Percentiles rank a stretch among this genome's conserved stretches.
These are phyloP conservation scores for Zophobas morio DNA, from an alignment of 1,140 invertebrate species.

Conservation along the genomic window DNA sequence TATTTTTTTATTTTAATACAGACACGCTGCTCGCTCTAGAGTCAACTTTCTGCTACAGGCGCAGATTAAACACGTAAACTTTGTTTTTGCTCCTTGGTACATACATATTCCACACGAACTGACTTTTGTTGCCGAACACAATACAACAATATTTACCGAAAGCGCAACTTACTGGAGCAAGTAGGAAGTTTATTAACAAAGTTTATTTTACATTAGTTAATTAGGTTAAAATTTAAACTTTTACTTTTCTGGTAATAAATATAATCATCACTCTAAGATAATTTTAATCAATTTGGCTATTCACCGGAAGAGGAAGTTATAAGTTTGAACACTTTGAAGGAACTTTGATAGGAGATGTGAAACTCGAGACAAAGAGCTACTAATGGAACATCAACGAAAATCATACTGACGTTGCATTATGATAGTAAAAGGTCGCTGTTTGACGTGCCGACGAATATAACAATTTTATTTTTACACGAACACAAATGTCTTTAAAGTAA, in stretches of 20 bases:
- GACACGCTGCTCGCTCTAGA: too few species aligned
- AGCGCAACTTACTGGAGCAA: too few species aligned
- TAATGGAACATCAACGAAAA: conserved; percentile 31
- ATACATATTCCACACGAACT: too few species aligned
- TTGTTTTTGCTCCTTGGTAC: too few species aligned
- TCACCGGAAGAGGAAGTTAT: conserved; percentile 33
- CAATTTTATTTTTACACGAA: neutral
- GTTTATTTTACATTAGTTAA: neutral
- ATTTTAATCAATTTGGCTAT: conserved; percentile 20
- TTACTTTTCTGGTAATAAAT: neutral
- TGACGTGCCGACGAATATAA: neutral
- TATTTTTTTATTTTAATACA: too few species aligned
- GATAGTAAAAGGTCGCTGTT: too few species aligned
- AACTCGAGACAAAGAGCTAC: conserved; percentile 27
- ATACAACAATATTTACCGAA: too few species aligned
- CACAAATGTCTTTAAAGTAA: conserved; percentile 19
- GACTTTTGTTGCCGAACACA: too few species aligned
- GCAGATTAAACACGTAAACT: too few species aligned
- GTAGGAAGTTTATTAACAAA: neutral
- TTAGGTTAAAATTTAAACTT: neutral
- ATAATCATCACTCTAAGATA: conserved; percentile 1
- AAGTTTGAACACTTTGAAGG: conserved; percentile 26
- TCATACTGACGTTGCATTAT: neutral
- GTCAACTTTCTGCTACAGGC: too few species aligned
- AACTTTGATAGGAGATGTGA: conserved; percentile 13